Evolutionary conservation across 2,113 vertebrate species (phyloP).

Genomic region (Emydura subglobosa): DNA sequence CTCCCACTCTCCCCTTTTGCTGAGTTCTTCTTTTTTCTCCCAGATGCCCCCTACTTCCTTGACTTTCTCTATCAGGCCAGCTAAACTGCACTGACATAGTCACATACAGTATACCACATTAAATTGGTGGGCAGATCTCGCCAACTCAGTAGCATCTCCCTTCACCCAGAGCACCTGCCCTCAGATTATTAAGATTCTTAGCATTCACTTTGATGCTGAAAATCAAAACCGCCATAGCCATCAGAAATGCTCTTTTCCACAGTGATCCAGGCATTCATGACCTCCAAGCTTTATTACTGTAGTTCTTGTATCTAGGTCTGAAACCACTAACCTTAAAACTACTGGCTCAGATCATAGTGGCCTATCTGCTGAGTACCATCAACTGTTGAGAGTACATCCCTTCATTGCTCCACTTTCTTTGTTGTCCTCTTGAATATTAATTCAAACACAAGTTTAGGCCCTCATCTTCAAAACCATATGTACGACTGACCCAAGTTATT

Average conservation of each 20-base stretch:
- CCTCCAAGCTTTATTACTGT: not conserved
- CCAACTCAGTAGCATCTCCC: not conserved
- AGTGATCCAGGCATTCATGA: not conserved
- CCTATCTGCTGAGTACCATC: not conserved
- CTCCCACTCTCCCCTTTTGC: not conserved
- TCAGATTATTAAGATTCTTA: not conserved
- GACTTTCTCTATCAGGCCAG: not conserved
- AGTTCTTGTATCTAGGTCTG: not conserved
- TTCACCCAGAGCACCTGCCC: not conserved
- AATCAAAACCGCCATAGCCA: not conserved
- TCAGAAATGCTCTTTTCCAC: not conserved
- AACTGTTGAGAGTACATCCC: not conserved
- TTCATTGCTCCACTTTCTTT: not conserved
- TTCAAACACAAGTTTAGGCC: not conserved
- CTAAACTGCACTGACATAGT: not conserved
- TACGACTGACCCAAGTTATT: not conserved
- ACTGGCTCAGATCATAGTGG: not conserved
- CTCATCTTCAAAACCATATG: not conserved
- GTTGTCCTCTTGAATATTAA: not conserved
- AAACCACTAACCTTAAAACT: not conserved
- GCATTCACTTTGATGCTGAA: not conserved
- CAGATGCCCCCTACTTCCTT: not conserved
- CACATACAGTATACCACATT: not conserved
- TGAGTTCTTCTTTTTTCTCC: not conserved
- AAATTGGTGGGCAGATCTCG: not conserved